phyloP scores from a whole-genome alignment of 1,140 invertebrate species.

The Anadara kagoshimensis region DNA sequence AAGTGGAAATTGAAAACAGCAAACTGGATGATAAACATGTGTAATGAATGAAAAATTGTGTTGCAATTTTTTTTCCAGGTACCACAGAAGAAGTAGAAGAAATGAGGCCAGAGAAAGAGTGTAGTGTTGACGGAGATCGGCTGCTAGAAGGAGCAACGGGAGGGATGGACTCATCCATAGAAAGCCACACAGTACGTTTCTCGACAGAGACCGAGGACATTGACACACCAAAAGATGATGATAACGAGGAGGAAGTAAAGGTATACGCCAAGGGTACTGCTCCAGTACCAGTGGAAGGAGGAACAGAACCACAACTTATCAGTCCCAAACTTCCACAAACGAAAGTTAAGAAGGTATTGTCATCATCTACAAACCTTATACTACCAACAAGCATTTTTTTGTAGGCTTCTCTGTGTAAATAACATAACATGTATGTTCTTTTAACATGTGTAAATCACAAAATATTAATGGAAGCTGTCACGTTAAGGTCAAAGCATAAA shows the following conservation, averaged over 20 bases:
- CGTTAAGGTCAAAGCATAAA: too few species aligned
- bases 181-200: neutral
- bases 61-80: too few species aligned
- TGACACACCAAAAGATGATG: neutral
- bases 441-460: too few species aligned
- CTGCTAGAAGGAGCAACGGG: too few species aligned
- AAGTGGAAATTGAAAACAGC: too few species aligned
- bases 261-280: conserved; percentile 25
- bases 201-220: neutral
- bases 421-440: too few species aligned
- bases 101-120: neutral
- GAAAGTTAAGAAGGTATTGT: conserved; percentile 3
- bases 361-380: too few species aligned
- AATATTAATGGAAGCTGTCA: too few species aligned
- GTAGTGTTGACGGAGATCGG: neutral
- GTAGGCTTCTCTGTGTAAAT: too few species aligned
- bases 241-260: conserved; percentile 24
- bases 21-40: too few species aligned
- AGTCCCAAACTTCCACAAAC: neutral
- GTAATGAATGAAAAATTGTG: too few species aligned
- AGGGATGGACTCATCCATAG: neutral
- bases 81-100: neutral
- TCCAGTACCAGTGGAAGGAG: conserved; percentile 3
- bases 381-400: too few species aligned
- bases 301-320: neutral